A percentile compares a stretch with the other conserved stretches of the same genome.
Evolutionary conservation across 2,888 invertebrate genomes (phyloP).

Genomic region (Bedellia somnulentella): DNA sequence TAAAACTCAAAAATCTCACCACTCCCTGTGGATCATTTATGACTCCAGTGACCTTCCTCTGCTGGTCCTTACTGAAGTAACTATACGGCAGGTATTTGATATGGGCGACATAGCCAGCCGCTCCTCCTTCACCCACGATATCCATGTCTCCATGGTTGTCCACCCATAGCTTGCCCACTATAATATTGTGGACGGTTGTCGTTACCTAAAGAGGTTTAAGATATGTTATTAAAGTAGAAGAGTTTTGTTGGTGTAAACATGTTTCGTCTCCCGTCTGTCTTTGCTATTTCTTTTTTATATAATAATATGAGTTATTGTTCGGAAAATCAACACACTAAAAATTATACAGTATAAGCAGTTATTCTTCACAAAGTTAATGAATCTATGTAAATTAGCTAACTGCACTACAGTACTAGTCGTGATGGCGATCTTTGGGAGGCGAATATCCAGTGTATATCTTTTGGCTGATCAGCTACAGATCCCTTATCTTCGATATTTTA

Average conservation of each 20-base stretch:
- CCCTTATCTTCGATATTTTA: no score
- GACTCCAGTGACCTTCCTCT: conserved; percentile 84
- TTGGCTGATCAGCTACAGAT: no score
- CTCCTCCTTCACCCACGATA: conserved; percentile 79
- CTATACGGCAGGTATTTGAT: conserved; percentile 98
- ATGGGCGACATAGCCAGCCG: conserved; percentile 89
- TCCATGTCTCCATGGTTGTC: conserved; percentile 99
- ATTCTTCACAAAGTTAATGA: no score
- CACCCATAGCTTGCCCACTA: conserved; percentile 99
- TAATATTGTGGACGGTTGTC: conserved; percentile 99
- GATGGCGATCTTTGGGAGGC: no score
- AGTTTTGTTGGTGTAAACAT: not conserved
- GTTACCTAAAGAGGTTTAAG: conserved; percentile 65
- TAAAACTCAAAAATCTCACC: conserved; percentile 40
- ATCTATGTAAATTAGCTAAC: no score
- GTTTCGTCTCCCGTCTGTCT: no score
- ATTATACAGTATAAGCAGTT: no score
- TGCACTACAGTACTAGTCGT: no score
- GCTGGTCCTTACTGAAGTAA: conserved; percentile 96
- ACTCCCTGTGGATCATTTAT: conserved; percentile 73
- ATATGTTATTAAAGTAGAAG: not conserved
- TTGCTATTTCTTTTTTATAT: no score
- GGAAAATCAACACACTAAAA: no score
- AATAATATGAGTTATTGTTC: no score
- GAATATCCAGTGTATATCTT: no score